Percentiles rank a stretch among this genome's conserved stretches.
phyloP scores from a whole-genome alignment of 2,888 invertebrate genomes.

The Dryobota labecula region DNA sequence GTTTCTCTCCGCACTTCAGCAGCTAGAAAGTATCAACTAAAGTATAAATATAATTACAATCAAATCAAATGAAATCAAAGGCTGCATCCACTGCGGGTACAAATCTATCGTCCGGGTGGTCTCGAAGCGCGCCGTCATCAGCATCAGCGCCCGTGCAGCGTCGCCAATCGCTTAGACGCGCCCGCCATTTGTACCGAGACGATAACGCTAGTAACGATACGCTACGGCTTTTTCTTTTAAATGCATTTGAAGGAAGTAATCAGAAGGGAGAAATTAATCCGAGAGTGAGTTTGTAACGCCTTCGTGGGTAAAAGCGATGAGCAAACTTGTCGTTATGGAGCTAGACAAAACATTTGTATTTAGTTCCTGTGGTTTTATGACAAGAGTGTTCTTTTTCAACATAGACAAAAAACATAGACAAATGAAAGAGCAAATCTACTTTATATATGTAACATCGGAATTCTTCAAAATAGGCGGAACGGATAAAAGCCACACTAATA shows the following conservation, averaged over 20 bases:
- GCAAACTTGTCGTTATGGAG: neutral
- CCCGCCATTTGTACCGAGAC: slow-evolving; percentile 45
- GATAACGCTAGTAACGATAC: too few species aligned
- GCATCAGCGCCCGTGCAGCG: slow-evolving; percentile 59
- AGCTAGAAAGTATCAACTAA: slow-evolving; percentile 28
- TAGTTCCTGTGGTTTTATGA: neutral
- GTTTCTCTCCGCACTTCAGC: neutral
- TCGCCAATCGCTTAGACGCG: slow-evolving; percentile 67
- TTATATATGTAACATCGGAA: too few species aligned
- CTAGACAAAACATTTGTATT: neutral
- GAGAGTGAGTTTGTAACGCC: slow-evolving; percentile 9
- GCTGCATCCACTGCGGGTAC: slow-evolving; percentile 38
- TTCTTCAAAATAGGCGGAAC: too few species aligned
- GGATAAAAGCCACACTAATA: neutral
- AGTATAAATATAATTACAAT: slow-evolving; percentile 43
- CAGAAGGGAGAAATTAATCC: slow-evolving; percentile 35
- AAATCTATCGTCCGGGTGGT: slow-evolving; percentile 57
- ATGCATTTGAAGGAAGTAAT: slow-evolving; percentile 48
- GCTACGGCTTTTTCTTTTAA: slow-evolving; percentile 32
- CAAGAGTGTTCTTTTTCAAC: too few species aligned
- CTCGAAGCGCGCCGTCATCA: slow-evolving; percentile 54
- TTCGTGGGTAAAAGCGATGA: slow-evolving; percentile 8
- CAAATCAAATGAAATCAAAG: slow-evolving; percentile 43
- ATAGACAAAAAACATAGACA: too few species aligned
- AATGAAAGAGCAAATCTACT: too few species aligned